phyloP scores from a whole-genome alignment of 1,140 invertebrate genomes.

The Drosophila pachea region DNA sequence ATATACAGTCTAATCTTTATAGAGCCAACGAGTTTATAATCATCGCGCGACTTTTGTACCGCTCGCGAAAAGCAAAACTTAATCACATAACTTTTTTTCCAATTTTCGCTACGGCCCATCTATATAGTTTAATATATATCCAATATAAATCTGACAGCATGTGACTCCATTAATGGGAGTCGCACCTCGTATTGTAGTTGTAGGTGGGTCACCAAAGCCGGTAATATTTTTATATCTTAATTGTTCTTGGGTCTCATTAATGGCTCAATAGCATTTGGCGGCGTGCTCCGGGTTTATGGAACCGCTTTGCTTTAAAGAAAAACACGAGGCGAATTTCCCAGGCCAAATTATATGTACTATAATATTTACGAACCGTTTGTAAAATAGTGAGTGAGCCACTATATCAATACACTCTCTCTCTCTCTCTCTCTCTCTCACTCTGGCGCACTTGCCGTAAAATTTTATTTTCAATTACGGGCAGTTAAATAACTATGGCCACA shows the following conservation, averaged over 20 bases:
- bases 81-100: conserved; percentile 18
- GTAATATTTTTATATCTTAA: conserved; percentile 28
- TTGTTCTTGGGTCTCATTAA: conserved; percentile 22
- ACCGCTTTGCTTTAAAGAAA: conserved; percentile 2
- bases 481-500: too few species aligned
- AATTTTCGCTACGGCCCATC: neutral
- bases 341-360: too few species aligned
- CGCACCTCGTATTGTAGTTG: neutral
- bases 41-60: conserved; percentile 59
- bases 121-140: conserved; percentile 20
- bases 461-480: neutral
- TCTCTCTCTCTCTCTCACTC: too few species aligned
- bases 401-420: too few species aligned
- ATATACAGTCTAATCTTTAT: conserved; percentile 69
- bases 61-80: neutral
- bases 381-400: too few species aligned
- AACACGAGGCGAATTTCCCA: conserved; percentile 31
- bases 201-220: conserved; percentile 27
- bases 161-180: conserved; percentile 28
- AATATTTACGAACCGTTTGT: too few species aligned
- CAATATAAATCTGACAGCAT: conserved; percentile 23
- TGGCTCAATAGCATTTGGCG: conserved; percentile 20
- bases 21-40: conserved; percentile 47
- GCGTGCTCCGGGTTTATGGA: conserved; percentile 21
- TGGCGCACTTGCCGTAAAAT: conserved; percentile 9